Percentiles rank a stretch among this genome's conserved stretches.
phyloP scores from a whole-genome alignment of 2,888 invertebrate genomes.

The Plebejus argus region DNA sequence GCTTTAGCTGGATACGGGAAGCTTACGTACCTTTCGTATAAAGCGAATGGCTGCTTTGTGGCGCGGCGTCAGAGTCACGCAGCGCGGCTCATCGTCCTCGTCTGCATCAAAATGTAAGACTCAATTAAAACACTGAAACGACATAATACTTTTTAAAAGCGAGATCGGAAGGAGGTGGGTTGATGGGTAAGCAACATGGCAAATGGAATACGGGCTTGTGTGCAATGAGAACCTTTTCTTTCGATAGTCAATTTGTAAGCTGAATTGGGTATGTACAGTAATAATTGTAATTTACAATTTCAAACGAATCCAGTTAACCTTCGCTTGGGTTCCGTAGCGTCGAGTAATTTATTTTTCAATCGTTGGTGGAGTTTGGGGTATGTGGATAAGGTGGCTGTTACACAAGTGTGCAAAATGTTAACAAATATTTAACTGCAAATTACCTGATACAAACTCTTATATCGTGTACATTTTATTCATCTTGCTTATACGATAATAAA shows the following conservation, averaged over 20 bases:
- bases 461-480: too few species aligned
- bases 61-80: conserved; percentile 89
- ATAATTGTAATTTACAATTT: conserved; percentile 25
- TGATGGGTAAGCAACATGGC: not conserved
- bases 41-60: conserved; percentile 95
- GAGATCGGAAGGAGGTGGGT: not conserved
- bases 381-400: not conserved
- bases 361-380: conserved; percentile 5
- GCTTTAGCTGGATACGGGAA: not conserved
- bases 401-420: not conserved
- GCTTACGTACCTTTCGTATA: conserved; percentile 89
- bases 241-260: not conserved
- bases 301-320: conserved; percentile 9
- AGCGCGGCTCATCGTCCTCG: conserved; percentile 90
- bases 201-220: not conserved
- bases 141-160: not conserved
- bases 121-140: conserved; percentile 44
- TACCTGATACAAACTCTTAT: not conserved
- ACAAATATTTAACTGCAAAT: not conserved
- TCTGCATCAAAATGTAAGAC: conserved; percentile 75
- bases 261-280: conserved; percentile 29
- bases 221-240: not conserved
- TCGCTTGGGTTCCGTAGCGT: conserved; percentile 18
- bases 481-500: too few species aligned
- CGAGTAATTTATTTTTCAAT: not conserved